Evolutionary conservation across 1,140 invertebrate species (phyloP).

Genomic region (Eurosta solidaginis): DNA sequence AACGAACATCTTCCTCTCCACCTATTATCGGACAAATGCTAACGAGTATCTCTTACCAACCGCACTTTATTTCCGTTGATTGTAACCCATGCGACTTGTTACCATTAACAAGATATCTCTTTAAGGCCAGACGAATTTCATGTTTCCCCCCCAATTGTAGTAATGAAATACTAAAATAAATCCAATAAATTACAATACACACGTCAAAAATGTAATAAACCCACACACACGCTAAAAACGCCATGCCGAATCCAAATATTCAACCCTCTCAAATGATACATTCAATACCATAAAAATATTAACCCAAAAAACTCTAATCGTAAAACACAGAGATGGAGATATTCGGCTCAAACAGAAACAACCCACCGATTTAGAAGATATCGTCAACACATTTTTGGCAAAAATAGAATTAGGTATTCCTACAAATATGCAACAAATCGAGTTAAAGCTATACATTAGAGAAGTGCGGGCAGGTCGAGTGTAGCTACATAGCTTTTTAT

Average conservation of each 20-base stretch:
- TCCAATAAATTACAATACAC: conserved; percentile 22
- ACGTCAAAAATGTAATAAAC: conserved; percentile 22
- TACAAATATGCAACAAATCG: conserved; percentile 57
- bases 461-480: not conserved
- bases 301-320: not conserved
- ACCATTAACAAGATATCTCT: conserved; percentile 13
- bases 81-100: not conserved
- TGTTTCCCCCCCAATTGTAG: not conserved
- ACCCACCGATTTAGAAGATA: not conserved
- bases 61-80: not conserved
- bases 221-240: not conserved
- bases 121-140: not conserved
- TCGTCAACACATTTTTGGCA: conserved; percentile 24
- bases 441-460: conserved; percentile 43
- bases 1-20: not conserved
- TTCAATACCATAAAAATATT: not conserved
- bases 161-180: conserved; percentile 5
- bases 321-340: not conserved
- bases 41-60: not conserved
- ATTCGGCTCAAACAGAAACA: not conserved
- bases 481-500: not conserved
- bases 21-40: not conserved
- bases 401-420: conserved; percentile 58
- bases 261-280: not conserved
- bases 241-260: not conserved